Evolutionary conservation across 2,888 invertebrate species (phyloP), one percentile per base, ranked within the genome.

Genomic region (Xylota sylvarum): DNA sequence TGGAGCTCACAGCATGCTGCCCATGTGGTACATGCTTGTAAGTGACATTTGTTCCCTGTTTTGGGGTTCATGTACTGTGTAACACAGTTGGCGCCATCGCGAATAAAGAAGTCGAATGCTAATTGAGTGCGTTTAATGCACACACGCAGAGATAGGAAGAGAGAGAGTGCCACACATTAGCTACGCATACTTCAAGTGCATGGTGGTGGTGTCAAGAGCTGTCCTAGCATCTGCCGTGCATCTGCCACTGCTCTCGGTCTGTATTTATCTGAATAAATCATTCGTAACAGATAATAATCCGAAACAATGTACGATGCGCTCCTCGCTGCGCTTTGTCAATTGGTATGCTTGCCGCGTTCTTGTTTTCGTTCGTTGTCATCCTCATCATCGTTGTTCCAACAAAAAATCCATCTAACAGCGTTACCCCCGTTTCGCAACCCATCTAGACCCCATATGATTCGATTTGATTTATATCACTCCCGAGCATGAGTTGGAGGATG

Each of bases 281-380:
- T 85, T 81, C 85, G 64, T 58, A 70, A 65, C 81, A 85, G 81
- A 85, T 85, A 81, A 85, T 81, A 85, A 80, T 77, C 81, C 85
- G 60, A 77, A 77, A 81, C 76, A 76, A 85, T 85, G 81, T 72
- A 67, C 79, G 73, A 48, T 79, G 72, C 48, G 77, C 76, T 56
- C 37, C 37, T 14, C 37, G 79, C 37, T 80, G 84, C 85, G 81
- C 72, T 81, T 81, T 85, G 85, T 77, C 85, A 81, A 85, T 85
- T 85, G 85, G 81, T 81, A 85, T 81, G 85, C 85, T 72, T 76
- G 85, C 72, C 85, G 81, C 85, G 85, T 85, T 81, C 76, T 76
- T 81, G 76, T 81, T 81, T 82, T 81, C 65, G 76, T 72, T 81
- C 74, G 67, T 80, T 80, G 79, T 84, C 84, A 69, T 79, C 40